Evolutionary conservation across 2,888 invertebrate species (phyloP), one percentile per base, ranked within the genome.

Genomic region (Oligia fasciuncula): DNA sequence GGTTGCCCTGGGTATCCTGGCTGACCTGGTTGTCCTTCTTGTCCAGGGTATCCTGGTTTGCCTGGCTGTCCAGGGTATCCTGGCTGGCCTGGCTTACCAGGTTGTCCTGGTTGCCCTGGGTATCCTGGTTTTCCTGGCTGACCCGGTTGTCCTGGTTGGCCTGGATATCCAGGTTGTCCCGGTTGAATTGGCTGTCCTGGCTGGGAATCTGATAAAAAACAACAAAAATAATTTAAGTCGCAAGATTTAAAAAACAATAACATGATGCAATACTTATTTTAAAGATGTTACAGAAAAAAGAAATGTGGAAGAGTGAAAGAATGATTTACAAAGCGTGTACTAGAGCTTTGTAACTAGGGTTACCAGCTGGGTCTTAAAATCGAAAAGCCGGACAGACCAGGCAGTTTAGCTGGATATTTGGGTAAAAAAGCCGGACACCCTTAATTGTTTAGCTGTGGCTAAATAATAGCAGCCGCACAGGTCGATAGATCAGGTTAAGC

Each of bases 151-250:
- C 77, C 77, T 49, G 77, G 77, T 0, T 66, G 17, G 1, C 74
- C 66, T 17, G 77, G 78, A 2, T 40, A 40, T 40, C 40, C 40
- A 40, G 40, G 79, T 8, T 76, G 40, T 8, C 87, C 87, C 14
- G 83, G 85, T 11, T 77, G 49, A n/a, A 85, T 87, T 29, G 85
- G 82, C 29, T 78, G 65, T 60, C 76, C 85, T 6, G 83, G 68
- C 29, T 75, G 71, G 11, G 70, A 66, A 29, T 35, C 81, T 83
- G 51, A 29, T 40, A 35, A 11, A 4, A 60, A 49, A 72, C 2
- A 67, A 67, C 2, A 54, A 54, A 17, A 57, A 43, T 6, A 19
- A 11, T 62, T 3, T 43, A 14, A 68, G 0, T 46, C 1, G 14
- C 23, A 43, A 49, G 29, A 49, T 57, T 19, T 23, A 35, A 40